These are phyloP conservation scores for Agrochola lychnidis DNA, from an alignment of 2,888 invertebrate species.

Conservation along the genomic window DNA sequence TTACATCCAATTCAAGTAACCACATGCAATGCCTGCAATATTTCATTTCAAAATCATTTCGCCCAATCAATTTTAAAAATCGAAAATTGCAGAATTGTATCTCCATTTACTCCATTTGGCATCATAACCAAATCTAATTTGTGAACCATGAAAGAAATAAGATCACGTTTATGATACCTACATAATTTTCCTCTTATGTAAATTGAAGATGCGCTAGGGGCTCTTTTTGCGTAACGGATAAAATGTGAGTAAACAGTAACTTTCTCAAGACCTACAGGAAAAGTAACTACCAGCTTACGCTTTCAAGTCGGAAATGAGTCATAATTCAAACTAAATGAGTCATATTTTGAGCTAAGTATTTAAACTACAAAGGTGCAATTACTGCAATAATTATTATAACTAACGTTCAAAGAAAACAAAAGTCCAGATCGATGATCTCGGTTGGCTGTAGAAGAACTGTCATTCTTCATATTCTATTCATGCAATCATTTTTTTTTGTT, in stretches of 20 bases:
- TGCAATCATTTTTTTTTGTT: no score
- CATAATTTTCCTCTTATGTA: slow-evolving; percentile 43
- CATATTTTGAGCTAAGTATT: not conserved
- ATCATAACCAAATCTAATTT: slow-evolving; percentile 11
- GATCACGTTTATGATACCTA: slow-evolving; percentile 28
- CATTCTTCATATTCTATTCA: not conserved
- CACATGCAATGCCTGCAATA: not conserved
- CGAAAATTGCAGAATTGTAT: not conserved
- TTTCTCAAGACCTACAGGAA: slow-evolving; percentile 25
- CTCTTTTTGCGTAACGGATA: slow-evolving; percentile 36
- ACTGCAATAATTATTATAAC: not conserved
- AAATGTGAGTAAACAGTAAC: slow-evolving; percentile 31
- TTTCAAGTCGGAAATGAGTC: slow-evolving; percentile 21
- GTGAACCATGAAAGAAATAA: slow-evolving; percentile 13
- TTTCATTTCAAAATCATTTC: not conserved
- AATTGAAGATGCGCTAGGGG: slow-evolving; percentile 28
- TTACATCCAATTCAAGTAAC: not conserved
- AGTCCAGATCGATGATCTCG: not conserved
- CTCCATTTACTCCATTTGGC: not conserved
- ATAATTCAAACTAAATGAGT: not conserved
- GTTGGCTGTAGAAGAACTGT: not conserved
- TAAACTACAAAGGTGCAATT: not conserved
- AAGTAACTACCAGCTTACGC: not conserved
- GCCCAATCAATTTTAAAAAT: not conserved
- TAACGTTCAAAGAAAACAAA: not conserved